These are phyloP conservation scores for Drosophila leonis DNA, from an alignment of 2,888 invertebrate species.

Conservation along the genomic window DNA sequence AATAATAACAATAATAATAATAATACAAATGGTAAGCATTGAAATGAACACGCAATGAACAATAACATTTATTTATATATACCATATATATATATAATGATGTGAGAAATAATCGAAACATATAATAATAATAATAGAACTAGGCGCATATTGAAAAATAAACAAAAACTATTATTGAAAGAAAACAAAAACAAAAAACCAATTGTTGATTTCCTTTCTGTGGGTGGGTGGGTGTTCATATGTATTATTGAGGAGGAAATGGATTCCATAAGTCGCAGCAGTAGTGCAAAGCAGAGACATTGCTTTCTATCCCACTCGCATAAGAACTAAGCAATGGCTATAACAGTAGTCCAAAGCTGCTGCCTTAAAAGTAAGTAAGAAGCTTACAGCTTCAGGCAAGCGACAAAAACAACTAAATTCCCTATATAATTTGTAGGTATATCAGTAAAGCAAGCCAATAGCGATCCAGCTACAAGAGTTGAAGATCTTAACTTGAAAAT, in stretches of 20 bases:
- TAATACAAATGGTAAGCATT: conserved; percentile 54
- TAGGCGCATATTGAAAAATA: conserved; percentile 81
- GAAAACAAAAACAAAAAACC: conserved; percentile 22
- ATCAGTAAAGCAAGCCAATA: too few relatives aligned
- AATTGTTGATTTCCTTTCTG: not conserved
- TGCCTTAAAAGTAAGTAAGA: not conserved
- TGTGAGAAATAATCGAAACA: conserved; percentile 70
- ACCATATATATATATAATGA: conserved; percentile 69
- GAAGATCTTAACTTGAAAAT: too few relatives aligned
- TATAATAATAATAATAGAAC: conserved; percentile 72
- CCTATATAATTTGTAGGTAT: too few relatives aligned
- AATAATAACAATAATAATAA: conserved; percentile 44
- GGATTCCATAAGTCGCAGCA: not conserved
- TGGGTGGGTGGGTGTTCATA: not conserved
- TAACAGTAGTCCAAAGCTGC: not conserved
- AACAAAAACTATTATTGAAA: conserved; percentile 78
- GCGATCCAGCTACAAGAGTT: too few relatives aligned
- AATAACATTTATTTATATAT: conserved; percentile 55
- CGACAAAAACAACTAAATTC: too few relatives aligned
- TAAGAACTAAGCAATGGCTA: not conserved
- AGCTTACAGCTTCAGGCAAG: too few relatives aligned
- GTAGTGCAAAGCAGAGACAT: too few relatives aligned
- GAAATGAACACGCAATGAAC: conserved; percentile 69
- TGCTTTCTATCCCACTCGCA: too few relatives aligned
- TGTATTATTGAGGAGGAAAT: not conserved